Base-by-base conservation (phyloP, 2,888 invertebrate genomes). In the Entomobrya multifasciata region DNA sequence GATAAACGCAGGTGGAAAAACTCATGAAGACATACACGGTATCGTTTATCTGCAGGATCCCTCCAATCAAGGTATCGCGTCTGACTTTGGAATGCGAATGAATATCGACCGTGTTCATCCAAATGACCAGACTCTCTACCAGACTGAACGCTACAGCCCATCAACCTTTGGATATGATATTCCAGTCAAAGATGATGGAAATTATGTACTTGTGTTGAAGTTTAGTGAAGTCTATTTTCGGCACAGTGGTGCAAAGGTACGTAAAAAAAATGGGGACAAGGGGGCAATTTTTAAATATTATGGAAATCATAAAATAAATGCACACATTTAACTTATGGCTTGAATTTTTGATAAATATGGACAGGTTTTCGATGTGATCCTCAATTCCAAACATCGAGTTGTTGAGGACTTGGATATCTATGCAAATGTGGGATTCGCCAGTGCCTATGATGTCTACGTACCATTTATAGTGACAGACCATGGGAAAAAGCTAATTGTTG, bases 201-300 rank as follows among this genome's bases (percentile, higher is more conserved):
- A 97, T 87, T 99, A 98, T 93, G 97, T 98, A 3, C 93, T 99
- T 91, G 96, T 98, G 80, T 44, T 86, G 6, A 86, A 86, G 36
- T 86, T 86, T 36, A 99, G 98, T 93, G 99, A 99, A 93, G 99
- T 99, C 30, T 99, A 99, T 93, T 99, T 99, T 92, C 97, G 44
- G 0, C 13, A 65, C 8, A 15, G 17, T 0, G 4, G 20, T 36
- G 65, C 44, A 17, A 67, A 67, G 44, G 67, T 62, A 30, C 13
- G 15, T n/a, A n/a, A n/a, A n/a, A n/a, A n/a, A n/a, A n/a, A n/a
- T n/a, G n/a, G n/a, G n/a, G n/a, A n/a, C n/a, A n/a, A n/a, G n/a
- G n/a, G n/a, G n/a, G n/a, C n/a, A n/a, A n/a, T n/a, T n/a, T n/a
- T n/a, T n/a, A n/a, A n/a, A n/a, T n/a, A n/a, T n/a, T n/a, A n/a